Evolutionary conservation across 2,113 vertebrate genomes (phyloP), one percentile per base, ranked within the genome.

Genomic region (Epinephelus fuscoguttatus): DNA sequence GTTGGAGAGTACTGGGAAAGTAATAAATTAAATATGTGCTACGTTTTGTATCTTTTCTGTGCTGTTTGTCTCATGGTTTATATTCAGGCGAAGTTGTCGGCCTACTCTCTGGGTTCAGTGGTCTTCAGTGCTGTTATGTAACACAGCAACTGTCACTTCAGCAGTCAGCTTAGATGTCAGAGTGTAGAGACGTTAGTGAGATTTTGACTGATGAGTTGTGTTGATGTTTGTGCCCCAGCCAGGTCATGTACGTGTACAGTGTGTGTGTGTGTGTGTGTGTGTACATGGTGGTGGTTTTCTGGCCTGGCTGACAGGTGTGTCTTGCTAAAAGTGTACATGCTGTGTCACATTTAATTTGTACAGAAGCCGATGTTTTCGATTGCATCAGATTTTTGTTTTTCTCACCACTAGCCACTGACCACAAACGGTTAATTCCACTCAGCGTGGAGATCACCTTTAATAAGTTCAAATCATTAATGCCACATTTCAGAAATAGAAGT

Each of bases 101-200:
- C 78, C 61, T 80, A 6, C 86, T 78, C 79, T 88, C 53, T 84
- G 57, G 42, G 55, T 63, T 84, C 82, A 71, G 68, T 70, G 79
- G 56, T 74, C 89, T 79, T 78, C 74, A 21, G 55, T 67, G 80
- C 30, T 78, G 70, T 93, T 93, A 91, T 89, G 90, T 93, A 91
- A 92, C 3, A 1, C 78, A 75, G 66, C 84, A 84, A 92, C 84
- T 91, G 86, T 88, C 84, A 89, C 67, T 86, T 81, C 67, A 85
- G 81, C 68, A 81, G 85, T 79, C 56, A 33, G 80, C 80, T 87
- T 82, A 82, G 69, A 90, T 77, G 84, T 88, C 70, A 71, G 62
- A 75, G 68, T 55, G 60, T 37, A 67, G 75, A 71, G 62, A 82
- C 13, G 33, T 40, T 56, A 37, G 70, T 49, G 55, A 77, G 76